A percentile compares a stretch with the other conserved stretches of the same genome.
Evolutionary conservation across 2,888 invertebrate species (phyloP).

Genomic region (Mamestra brassicae): DNA sequence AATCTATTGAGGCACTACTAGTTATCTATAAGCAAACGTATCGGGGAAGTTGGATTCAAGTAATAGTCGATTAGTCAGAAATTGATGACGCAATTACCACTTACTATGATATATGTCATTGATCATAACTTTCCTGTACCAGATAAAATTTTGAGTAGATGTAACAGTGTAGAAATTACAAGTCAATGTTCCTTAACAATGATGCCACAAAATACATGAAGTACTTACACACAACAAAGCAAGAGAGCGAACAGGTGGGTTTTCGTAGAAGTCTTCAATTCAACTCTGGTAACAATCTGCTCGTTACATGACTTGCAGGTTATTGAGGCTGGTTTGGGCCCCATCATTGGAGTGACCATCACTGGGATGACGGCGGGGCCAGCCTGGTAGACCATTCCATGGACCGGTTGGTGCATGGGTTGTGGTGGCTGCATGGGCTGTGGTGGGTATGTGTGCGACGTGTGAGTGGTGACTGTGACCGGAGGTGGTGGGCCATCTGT

Average conservation of each 20-base stretch:
- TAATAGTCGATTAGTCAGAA: neutral
- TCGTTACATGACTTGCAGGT: constrained; percentile 43
- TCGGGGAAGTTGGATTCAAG: neutral
- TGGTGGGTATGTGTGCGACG: constrained; percentile 30
- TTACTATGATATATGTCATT: neutral
- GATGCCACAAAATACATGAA: neutral
- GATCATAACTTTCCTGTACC: neutral
- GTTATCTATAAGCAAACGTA: neutral
- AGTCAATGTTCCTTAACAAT: neutral
- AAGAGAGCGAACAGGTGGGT: constrained; percentile 49
- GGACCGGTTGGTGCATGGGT: constrained; percentile 8
- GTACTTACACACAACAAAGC: constrained; percentile 36
- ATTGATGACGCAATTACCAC: neutral
- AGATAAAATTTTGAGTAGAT: too few species aligned
- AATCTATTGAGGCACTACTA: neutral
- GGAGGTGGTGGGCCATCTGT: constrained; percentile 4
- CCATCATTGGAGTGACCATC: constrained; percentile 31
- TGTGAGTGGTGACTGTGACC: constrained; percentile 11
- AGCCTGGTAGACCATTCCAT: constrained; percentile 23
- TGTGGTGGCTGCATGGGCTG: constrained; percentile 27
- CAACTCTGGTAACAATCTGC: constrained; percentile 32
- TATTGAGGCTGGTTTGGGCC: constrained; percentile 19
- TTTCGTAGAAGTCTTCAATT: constrained; percentile 27
- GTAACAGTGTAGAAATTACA: too few species aligned
- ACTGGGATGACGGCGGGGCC: constrained; percentile 28